Conservation (phyloP, 2,797 vertebrate genomes). For the Acanthornis magna region DNA sequence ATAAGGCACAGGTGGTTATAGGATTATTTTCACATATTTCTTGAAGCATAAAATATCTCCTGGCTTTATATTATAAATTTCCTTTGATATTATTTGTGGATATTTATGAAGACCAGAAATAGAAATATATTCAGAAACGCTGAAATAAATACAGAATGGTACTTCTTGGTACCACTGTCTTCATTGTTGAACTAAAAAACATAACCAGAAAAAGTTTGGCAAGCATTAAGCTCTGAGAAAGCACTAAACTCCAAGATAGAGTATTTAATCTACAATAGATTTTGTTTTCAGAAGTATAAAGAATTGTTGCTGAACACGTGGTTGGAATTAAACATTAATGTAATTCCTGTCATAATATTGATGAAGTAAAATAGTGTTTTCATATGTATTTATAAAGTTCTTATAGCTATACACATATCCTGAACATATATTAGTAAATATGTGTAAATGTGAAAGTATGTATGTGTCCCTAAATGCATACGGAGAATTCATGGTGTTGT, state of each 20-base stretch:
- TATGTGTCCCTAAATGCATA: neutral
- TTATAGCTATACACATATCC: neutral
- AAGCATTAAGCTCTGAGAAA: neutral
- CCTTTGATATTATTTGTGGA: neutral
- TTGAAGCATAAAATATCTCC: neutral
- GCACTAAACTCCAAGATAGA: neutral
- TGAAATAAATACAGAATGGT: neutral
- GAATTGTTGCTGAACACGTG: neutral
- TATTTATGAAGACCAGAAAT: neutral
- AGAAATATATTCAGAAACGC: neutral
- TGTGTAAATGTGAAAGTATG: neutral
- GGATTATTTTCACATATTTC: neutral
- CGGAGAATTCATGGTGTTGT: neutral
- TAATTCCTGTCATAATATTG: neutral
- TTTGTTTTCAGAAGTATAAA: neutral
- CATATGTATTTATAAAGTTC: neutral
- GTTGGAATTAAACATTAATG: neutral
- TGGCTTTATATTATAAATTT: neutral
- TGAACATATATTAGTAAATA: neutral
- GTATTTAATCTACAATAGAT: neutral
- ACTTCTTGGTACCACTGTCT: neutral
- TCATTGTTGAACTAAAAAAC: neutral
- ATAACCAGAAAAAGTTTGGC: neutral
- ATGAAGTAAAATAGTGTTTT: neutral
- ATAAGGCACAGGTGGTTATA: neutral